Percentiles rank a stretch among this genome's conserved stretches.
Evolutionary conservation across 2,797 vertebrate genomes (phyloP).

Genomic region (Kryptopterus vitreolus): DNA sequence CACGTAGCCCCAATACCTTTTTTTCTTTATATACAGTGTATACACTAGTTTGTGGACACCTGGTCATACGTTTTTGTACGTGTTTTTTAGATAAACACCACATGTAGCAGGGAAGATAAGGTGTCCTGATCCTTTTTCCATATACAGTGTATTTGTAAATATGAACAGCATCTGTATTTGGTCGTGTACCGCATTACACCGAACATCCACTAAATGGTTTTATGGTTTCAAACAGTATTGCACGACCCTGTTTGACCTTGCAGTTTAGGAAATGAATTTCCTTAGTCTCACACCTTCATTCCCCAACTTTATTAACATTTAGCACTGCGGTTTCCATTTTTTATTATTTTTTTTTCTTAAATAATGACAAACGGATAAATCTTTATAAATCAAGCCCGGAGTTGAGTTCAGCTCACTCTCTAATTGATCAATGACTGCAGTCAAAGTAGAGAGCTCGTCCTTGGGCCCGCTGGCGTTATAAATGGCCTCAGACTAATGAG

Average conservation of each 20-base stretch:
- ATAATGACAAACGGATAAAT: slow-evolving; percentile 70
- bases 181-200: slow-evolving; percentile 9
- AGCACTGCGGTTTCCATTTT: slow-evolving; percentile 62
- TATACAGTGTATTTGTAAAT: no score
- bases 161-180: background rate
- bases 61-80: no score
- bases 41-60: no score
- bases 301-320: slow-evolving; percentile 64
- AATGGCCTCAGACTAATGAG: slow-evolving; percentile 62
- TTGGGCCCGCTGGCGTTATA: slow-evolving; percentile 63
- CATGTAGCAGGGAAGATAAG: no score
- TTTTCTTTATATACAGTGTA: no score
- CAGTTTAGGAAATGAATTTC: slow-evolving; percentile 60
- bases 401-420: slow-evolving; percentile 62
- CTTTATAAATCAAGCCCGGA: slow-evolving; percentile 68
- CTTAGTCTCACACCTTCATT: slow-evolving; percentile 4
- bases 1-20: background rate
- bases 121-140: no score
- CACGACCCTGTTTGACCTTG: slow-evolving; percentile 61
- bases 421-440: slow-evolving; percentile 69
- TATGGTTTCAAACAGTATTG: slow-evolving; percentile 58
- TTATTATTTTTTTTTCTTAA: slow-evolving; percentile 55
- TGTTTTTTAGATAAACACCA: no score
- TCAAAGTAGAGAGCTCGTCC: slow-evolving; percentile 62
- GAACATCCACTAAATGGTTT: slow-evolving; percentile 57